Evolutionary conservation across 2,113 vertebrate species (phyloP), one percentile per base, ranked within the genome.

Genomic region (Paedocypris sp.): DNA sequence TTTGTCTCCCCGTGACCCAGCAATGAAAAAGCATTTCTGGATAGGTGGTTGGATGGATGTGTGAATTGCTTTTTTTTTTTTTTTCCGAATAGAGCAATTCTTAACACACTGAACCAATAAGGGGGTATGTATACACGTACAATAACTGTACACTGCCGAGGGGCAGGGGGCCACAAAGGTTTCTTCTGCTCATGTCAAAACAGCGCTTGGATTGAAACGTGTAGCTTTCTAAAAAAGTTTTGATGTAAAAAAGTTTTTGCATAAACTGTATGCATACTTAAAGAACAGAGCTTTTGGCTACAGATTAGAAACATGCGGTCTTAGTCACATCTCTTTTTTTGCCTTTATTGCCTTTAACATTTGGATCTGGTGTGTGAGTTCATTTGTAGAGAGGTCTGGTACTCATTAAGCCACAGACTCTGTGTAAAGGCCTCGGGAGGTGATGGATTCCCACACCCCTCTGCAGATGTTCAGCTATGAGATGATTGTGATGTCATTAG

Each of bases 391-490:
- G 57, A 41, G 72, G 76, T 85, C 83, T 86, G 84, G 77, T 82
- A 70, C 68, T 85, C 80, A 83, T 85, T 86, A 85, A 67, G 72
- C 43, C 54, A 68, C 65, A 77, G 74, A 83, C 73, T 80, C 81
- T 82, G 70, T 62, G 68, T 69, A 74, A 71, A 77, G 79, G 81
- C 71, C 70, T 61, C 75, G 67, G 57, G 66, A 57, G 61, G 65
- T 63, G 25, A 36, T 4, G 64, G n/a, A 32, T 60, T 70, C 79
- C 80, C 80, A 79, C 83, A 76, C 83, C 84, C 81, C 64, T 49
- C 64, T 79, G 77, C 84, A 86, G 82, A 85, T 86, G 84, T 76
- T 75, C 67, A n/a, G 15, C 74, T 77, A 49, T 73, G 58, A 65
- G 73, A 75, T 54, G 70, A 63, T 62, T 68, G 76, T 82, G 81